phyloP scores from a whole-genome alignment of 2,888 invertebrate genomes.

The Pseudanteris insignis region DNA sequence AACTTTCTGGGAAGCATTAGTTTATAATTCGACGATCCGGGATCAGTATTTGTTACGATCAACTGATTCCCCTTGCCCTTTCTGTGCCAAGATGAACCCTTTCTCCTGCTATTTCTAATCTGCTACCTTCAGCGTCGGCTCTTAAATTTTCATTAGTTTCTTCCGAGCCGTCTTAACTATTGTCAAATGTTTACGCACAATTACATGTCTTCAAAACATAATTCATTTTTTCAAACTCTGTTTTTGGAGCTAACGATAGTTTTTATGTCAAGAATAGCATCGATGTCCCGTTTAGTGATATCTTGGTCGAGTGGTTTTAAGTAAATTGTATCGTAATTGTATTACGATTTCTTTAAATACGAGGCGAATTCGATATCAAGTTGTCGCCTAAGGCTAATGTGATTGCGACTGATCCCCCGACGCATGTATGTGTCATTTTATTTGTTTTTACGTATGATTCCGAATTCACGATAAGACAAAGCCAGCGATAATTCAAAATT shows the following conservation, averaged over 20 bases:
- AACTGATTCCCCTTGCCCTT: constrained; percentile 53
- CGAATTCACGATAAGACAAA: constrained; percentile 59
- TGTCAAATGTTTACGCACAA: constrained; percentile 61
- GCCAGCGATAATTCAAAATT: constrained; percentile 62
- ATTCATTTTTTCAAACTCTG: background rate
- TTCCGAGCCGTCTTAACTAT: constrained; percentile 59
- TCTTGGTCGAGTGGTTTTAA: too few species aligned
- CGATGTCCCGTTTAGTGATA: too few species aligned
- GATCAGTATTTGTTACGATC: constrained; percentile 67
- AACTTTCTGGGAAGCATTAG: constrained; percentile 63
- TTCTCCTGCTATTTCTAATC: constrained; percentile 44
- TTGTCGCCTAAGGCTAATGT: constrained; percentile 51
- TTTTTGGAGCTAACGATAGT: too few species aligned
- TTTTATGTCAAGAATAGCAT: too few species aligned
- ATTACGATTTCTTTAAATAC: constrained; percentile 5
- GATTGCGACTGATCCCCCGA: constrained; percentile 53
- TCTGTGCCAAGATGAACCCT: constrained; percentile 45
- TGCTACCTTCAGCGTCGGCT: constrained; percentile 47
- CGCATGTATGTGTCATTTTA: constrained; percentile 61
- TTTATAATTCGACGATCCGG: constrained; percentile 65
- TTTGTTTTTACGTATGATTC: constrained; percentile 61
- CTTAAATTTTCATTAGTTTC: constrained; percentile 63
- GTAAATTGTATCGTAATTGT: constrained; percentile 12
- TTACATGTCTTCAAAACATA: constrained; percentile 58
- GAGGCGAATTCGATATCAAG: constrained; percentile 34